A percentile compares a stretch with the other conserved stretches of the same genome.
Evolutionary conservation across 2,888 invertebrate species (phyloP).

Genomic region (Antheraea yamamai): DNA sequence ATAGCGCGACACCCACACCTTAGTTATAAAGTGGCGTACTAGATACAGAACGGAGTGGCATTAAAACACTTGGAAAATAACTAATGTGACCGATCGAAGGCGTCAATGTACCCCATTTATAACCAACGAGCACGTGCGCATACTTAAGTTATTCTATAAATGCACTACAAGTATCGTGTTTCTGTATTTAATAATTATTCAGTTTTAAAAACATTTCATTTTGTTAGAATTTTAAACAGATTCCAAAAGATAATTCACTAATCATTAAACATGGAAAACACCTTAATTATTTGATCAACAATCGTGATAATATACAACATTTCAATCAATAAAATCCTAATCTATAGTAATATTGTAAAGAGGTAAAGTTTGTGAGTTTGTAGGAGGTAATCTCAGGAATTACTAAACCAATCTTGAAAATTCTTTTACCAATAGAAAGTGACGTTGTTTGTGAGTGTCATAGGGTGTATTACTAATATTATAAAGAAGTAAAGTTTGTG

Average conservation of each 20-base stretch:
- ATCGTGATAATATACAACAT: too few relatives aligned
- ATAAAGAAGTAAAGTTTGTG: too few relatives aligned
- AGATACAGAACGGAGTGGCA: constrained; percentile 39
- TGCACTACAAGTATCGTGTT: background rate
- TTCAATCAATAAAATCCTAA: too few relatives aligned
- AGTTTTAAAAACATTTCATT: background rate
- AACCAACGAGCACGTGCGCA: constrained; percentile 63
- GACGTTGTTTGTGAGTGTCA: too few relatives aligned
- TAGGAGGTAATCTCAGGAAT: too few relatives aligned
- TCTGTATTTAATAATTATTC: background rate
- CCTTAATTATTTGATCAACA: too few relatives aligned
- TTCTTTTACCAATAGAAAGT: too few relatives aligned
- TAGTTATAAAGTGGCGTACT: constrained; percentile 38
- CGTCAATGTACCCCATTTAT: constrained; percentile 66
- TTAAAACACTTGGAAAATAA: constrained; percentile 55
- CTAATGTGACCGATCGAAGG: constrained; percentile 56
- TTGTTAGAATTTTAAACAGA: background rate
- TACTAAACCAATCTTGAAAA: too few relatives aligned
- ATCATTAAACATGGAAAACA: background rate
- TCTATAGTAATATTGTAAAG: too few relatives aligned
- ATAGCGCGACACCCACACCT: constrained; percentile 48
- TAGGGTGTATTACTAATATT: too few relatives aligned
- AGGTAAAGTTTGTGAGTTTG: too few relatives aligned
- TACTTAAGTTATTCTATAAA: constrained; percentile 14
- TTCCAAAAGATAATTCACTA: background rate